Base-by-base conservation (phyloP, 2,888 invertebrate genomes). In the Lycia hirtaria region DNA sequence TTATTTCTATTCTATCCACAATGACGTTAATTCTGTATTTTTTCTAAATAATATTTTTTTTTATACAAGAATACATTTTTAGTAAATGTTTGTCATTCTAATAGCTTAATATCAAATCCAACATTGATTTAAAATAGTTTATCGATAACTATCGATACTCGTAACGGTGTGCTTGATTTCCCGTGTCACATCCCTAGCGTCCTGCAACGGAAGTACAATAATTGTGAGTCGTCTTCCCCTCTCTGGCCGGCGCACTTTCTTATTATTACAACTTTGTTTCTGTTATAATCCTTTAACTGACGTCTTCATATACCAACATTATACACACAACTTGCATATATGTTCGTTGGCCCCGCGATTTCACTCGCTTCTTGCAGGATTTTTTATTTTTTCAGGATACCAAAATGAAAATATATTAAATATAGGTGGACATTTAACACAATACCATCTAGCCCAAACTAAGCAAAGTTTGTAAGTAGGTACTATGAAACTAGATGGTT, bases 191-290 rank as follows among this genome's bases (percentile, higher is more conserved):
- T 58, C 81, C 58, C 81, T 84, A 80, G 44, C 52, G 62, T 83
- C 83, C 83, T 80, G 80, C 81, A 81, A 75, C 89, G 91, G 91
- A 91, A 90, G 87, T 85, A 81, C 79, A 81, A 88, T 91, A 88
- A 91, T 89, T 89, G 88, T 81, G 83, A 48, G 57, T 69, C 79
- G 84, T 88, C 89, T 87, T 87, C 89, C 89, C 89, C 89, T 86
- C 82, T 79, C 72, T 70, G 72, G 73, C 73, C 78, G 75, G 54
- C 45, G 60, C 58, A 64, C 64, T 65, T 59, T 64, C 64, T 65
- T 69, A 65, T 67, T 69, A 67, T 66, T 66, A 65, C 35, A 56
- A 45, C 58, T 49, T 30, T 49, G 37, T 47, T 49, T 47, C 44
- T 62, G 22, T 33, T 50, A 44, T 52, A 56, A 56, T 56, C 44